Conservation (phyloP, 2,797 vertebrate genomes). For the Lagocephalus sceleratus region DNA sequence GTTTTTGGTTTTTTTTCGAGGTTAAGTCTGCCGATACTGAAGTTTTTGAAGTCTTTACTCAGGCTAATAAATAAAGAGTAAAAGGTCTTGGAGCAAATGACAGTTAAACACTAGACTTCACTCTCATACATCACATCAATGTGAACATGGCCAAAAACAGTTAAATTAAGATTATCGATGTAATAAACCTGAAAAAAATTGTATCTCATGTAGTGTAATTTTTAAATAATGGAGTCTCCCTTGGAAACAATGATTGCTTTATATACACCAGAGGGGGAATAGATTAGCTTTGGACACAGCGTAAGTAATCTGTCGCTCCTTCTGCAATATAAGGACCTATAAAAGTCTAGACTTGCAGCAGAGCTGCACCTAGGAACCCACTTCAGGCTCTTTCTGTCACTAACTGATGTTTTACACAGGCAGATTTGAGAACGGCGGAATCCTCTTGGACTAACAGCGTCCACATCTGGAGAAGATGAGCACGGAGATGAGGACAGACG, state of each 20-base stretch:
- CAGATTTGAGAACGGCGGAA: constrained; percentile 52
- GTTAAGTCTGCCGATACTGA: background rate
- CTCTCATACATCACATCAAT: background rate
- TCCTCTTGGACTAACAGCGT: constrained; percentile 42
- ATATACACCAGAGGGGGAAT: constrained; percentile 28
- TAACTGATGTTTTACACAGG: constrained; percentile 61
- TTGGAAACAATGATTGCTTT: constrained; percentile 24
- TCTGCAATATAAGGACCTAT: constrained; percentile 39
- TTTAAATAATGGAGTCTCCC: background rate
- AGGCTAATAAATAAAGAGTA: background rate
- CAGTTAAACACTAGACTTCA: background rate
- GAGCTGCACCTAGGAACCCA: constrained; percentile 42
- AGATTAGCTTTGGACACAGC: constrained; percentile 29
- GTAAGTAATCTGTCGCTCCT: constrained; percentile 19
- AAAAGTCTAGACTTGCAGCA: constrained; percentile 38
- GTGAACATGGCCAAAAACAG: background rate
- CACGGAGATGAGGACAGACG: constrained; percentile 24
- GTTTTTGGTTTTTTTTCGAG: too few species aligned
- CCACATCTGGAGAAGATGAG: constrained; percentile 58
- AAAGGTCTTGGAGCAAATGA: background rate
- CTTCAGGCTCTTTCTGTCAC: constrained; percentile 41
- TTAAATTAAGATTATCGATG: background rate
- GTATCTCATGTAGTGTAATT: too few species aligned
- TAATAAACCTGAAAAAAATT: constrained; percentile 3
- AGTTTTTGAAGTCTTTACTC: background rate